Percentiles rank a stretch among this genome's conserved stretches.
phyloP scores from a whole-genome alignment of 2,113 vertebrate genomes.

The Eublepharis macularius region DNA sequence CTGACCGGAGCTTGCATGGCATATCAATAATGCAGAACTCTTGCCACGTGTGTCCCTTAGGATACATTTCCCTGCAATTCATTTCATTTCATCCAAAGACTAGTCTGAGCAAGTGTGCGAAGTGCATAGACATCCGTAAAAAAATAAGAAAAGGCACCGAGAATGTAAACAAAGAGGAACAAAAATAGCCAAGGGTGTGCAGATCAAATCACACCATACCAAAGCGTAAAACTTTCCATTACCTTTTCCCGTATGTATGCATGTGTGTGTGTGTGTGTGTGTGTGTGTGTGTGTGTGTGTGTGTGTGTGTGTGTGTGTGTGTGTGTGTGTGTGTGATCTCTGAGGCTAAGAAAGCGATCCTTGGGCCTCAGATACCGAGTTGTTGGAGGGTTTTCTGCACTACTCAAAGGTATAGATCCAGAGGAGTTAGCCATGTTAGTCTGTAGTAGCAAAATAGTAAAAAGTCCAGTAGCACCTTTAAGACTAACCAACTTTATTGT shows the following conservation, averaged over 20 bases:
- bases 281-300: too few relatives aligned
- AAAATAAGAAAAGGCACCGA: conserved; percentile 41
- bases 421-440: too few relatives aligned
- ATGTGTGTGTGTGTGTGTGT: too few relatives aligned
- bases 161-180: conserved; percentile 69
- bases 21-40: conserved; percentile 25
- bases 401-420: too few relatives aligned
- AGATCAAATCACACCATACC: conserved; percentile 66
- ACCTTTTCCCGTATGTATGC: conserved; percentile 41
- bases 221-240: conserved; percentile 68
- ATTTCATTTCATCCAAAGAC: conserved; percentile 38
- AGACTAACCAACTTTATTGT: too few relatives aligned
- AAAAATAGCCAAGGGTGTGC: conserved; percentile 58
- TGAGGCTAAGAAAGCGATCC: too few relatives aligned
- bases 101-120: conserved; percentile 37
- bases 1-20: conserved; percentile 27
- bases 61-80: conserved; percentile 20
- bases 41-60: conserved; percentile 18
- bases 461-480: too few relatives aligned
- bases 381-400: too few relatives aligned
- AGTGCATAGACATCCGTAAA: conserved; percentile 45
- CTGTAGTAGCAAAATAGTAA: too few relatives aligned
- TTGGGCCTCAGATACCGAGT: conserved; percentile 21
- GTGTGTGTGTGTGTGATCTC: too few relatives aligned
- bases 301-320: too few relatives aligned